phyloP scores from a whole-genome alignment of 2,113 vertebrate genomes.

The Mustelus asterias region DNA sequence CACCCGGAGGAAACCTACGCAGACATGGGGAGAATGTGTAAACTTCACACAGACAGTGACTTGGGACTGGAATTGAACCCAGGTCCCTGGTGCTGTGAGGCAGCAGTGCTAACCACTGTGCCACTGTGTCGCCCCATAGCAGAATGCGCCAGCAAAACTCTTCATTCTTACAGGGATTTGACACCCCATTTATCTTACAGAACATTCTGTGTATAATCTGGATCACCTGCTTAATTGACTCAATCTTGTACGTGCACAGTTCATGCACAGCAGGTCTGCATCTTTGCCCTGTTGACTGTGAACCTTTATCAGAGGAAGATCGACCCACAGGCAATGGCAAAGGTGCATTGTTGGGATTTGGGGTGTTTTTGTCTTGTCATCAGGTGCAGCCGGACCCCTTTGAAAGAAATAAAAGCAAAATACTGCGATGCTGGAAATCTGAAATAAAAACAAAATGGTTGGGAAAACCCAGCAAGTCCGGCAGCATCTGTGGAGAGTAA shows the following conservation, averaged over 20 bases:
- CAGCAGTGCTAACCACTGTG: no score
- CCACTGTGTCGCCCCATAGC: no score
- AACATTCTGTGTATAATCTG: neutral
- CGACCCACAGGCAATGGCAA: neutral
- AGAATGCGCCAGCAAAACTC: neutral
- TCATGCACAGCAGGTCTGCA: no score
- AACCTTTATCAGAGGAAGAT: neutral
- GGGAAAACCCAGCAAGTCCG: no score
- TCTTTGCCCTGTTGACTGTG: neutral
- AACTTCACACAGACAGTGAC: no score
- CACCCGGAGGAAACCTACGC: no score
- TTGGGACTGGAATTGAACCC: no score
- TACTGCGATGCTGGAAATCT: no score
- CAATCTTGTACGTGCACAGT: neutral
- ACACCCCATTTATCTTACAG: neutral
- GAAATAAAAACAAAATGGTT: no score
- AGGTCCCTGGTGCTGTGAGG: no score
- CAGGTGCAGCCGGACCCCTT: neutral
- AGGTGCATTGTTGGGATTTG: neutral
- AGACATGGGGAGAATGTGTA: no score
- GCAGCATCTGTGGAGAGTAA: neutral
- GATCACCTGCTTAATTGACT: neutral
- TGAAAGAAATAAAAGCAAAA: no score
- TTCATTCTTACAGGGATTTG: neutral
- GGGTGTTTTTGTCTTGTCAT: neutral